Percentiles rank a stretch among this genome's conserved stretches.
These are phyloP conservation scores for Cassiopea xamachana DNA, from an alignment of 30 jellyfish, hydroid and myxozoan genomes.

Conservation along the genomic window DNA sequence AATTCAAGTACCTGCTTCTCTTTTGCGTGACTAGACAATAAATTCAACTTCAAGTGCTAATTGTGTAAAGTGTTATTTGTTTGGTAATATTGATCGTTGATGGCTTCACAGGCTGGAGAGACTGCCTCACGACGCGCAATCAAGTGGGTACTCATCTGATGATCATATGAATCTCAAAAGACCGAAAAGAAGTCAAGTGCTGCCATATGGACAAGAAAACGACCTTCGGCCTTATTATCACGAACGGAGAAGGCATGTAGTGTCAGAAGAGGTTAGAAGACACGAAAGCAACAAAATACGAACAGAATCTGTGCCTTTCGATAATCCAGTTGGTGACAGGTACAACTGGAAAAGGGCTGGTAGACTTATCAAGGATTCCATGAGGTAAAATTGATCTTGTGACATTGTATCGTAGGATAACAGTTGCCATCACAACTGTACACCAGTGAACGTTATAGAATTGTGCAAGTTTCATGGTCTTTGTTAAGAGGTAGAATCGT, in stretches of 20 bases:
- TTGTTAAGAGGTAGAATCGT: not conserved
- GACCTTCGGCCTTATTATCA: constrained; percentile 23
- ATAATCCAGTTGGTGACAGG: constrained; percentile 27
- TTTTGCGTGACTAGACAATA: too few relatives aligned
- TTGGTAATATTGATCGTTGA: not conserved
- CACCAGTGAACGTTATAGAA: not conserved
- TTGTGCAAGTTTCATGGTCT: not conserved
- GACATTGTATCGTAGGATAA: not conserved
- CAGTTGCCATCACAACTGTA: not conserved
- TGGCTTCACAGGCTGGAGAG: constrained; percentile 15
- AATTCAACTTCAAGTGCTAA: too few relatives aligned
- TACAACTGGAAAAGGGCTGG: constrained; percentile 15
- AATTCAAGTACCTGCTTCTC: too few relatives aligned
- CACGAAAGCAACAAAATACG: not conserved
- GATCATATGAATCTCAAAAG: constrained; percentile 43
- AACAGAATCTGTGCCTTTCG: constrained; percentile 25
- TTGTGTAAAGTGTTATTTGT: too few relatives aligned
- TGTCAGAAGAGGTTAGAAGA: not conserved
- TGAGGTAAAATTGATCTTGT: not conserved
- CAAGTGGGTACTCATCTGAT: constrained; percentile 14
- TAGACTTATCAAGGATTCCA: constrained; percentile 1
- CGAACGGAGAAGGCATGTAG: constrained; percentile 7
- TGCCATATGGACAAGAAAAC: constrained; percentile 58
- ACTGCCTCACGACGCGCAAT: constrained; percentile 7
- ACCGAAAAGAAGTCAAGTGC: constrained; percentile 70